A percentile compares a stretch with the other conserved stretches of the same genome.
These are phyloP conservation scores for Netelia fuscicornis DNA, from an alignment of 2,888 invertebrate genomes.

Conservation along the genomic window DNA sequence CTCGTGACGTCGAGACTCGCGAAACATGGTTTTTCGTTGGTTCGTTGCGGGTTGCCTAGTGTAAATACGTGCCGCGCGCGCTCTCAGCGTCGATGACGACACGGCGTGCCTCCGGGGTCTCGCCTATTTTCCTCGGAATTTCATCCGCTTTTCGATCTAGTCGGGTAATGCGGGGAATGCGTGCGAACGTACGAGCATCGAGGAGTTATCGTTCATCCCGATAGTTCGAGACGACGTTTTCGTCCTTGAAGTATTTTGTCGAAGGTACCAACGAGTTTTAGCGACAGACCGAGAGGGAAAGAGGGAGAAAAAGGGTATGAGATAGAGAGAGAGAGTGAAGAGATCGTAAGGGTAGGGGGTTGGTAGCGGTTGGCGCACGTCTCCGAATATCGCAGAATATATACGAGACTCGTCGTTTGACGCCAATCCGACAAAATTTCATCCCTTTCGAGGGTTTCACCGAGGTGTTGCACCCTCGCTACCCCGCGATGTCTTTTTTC, in stretches of 20 bases:
- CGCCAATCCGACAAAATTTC: slow-evolving; percentile 43
- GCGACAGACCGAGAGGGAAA: not conserved
- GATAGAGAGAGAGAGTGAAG: no score
- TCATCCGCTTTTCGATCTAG: slow-evolving; percentile 61
- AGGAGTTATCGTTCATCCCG: slow-evolving; percentile 16
- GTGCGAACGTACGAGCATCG: slow-evolving; percentile 11
- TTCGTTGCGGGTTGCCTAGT: no score
- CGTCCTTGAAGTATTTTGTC: not conserved
- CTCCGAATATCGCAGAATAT: not conserved
- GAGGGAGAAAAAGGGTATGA: no score
- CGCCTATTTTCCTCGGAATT: slow-evolving; percentile 39
- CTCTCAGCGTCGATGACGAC: slow-evolving; percentile 28
- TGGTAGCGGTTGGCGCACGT: not conserved
- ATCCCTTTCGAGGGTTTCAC: slow-evolving; percentile 15
- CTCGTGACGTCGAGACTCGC: no score
- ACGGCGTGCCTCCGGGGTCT: slow-evolving; percentile 3
- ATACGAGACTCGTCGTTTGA: slow-evolving; percentile 2
- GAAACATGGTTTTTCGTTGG: no score
- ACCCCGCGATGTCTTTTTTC: no score
- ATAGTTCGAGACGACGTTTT: not conserved
- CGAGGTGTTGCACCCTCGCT: not conserved
- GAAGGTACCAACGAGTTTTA: not conserved
- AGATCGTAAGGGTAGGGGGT: not conserved
- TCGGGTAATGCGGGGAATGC: slow-evolving; percentile 38
- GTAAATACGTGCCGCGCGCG: not conserved